Base-by-base conservation (phyloP, 2,888 invertebrate genomes). In the Bruchidius siliquastri region DNA sequence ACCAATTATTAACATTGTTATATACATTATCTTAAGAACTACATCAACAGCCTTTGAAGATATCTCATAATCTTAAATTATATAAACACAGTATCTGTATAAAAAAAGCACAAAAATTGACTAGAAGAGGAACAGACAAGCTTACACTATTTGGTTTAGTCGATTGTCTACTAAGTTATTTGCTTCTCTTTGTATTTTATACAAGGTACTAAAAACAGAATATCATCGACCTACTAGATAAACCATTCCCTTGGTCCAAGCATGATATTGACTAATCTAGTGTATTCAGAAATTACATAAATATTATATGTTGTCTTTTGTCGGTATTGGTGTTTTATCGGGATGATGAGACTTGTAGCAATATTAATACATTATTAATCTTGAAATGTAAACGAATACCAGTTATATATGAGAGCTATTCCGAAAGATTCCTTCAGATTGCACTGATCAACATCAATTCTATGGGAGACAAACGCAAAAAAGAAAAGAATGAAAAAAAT, bases 51-150 rank as follows among this genome's bases (percentile, higher is more conserved):
- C 82, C 82, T 82, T 80, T 80, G 80, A 80, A 79, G 78, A 81
- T 76, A 75, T 74, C 77, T n/a, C n/a, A n/a, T n/a, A n/a, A 77
- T 73, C 73, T 49, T 49, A 49, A 49, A 49, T 49, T 49, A 49
- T 49, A 74, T 77, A 73, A 74, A 79, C 77, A 79, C 78, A 74
- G 71, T 71, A 13, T 71, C 73, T 69, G 73, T 77, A 78, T 77
- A 78, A 77, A 78, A n/a, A 78, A 75, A 79, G 76, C 75, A 76
- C 77, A 78, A 77, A 78, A 78, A 83, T 83, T 83, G 83, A 84
- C 84, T 84, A 83, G 83, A 83, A 82, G 81, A 83, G 83, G 83
- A 84, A 84, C 82, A 80, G 79, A 83, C 79, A 81, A 81, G 80
- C 80, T 80, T 80, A 77, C 26, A 26, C 26, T 26, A 49, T 13